Evolutionary conservation across 2,797 vertebrate genomes (phyloP), one percentile per base, ranked within the genome.

Genomic region (Sebastes cheni): DNA sequence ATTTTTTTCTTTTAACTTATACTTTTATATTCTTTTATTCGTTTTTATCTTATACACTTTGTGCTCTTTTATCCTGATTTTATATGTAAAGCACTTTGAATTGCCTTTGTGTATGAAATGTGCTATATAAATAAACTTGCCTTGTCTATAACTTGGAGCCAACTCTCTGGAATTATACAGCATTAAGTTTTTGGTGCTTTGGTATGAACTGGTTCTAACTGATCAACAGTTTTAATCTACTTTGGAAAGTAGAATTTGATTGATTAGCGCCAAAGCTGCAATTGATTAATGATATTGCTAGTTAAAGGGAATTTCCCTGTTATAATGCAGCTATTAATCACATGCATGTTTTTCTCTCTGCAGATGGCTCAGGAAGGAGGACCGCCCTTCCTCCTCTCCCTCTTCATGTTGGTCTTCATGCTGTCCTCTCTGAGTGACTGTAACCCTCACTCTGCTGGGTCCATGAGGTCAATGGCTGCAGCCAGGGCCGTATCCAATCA

Each of bases 351-450:
- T 36, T 22, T 79, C 29, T 84, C 8, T 76, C 34, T 50, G 12
- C 82, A 94, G 93, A 93, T 92, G 91, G 25, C 71, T 75, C 12
- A 1, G 4, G 62, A 71, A 52, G 22, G 18, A 16, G 60, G 58
- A 36, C 59, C 5, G 3, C 2, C 29, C n/a, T 27, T 70, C 54
- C 20, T 72, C 64, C 64, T 81, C 8, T 29, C 8, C 13, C 3
- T 86, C 56, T n/a, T 77, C 54, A 5, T 71, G 12, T 69, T 72
- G 72, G 10, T 91, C 32, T 62, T 36, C 66, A 20, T 56, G 69
- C 23, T 87, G 0, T 52, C 25, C 2, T 59, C 36, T 71, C 25
- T 75, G 30, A 78, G 72, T 84, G 64, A 65, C 67, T 82, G 82
- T 67, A 65, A 82, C 58, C 75, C 79, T 77, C 50, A 30, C 20